Evolutionary conservation across 2,113 vertebrate species (phyloP).

Genomic region (Reinhardtius hippoglossoides): DNA sequence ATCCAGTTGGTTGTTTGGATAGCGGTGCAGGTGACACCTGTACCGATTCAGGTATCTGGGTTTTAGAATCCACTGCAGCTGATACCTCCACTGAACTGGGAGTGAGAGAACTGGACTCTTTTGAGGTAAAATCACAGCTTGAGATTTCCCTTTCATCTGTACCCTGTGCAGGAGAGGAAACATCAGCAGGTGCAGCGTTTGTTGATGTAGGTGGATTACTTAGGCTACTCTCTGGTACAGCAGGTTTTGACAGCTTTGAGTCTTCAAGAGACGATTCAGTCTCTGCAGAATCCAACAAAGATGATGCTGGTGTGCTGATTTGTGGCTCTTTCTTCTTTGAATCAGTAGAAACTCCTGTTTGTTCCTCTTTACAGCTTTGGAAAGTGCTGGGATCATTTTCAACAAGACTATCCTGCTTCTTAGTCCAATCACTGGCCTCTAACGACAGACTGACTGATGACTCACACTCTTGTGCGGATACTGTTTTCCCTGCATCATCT

Average conservation of each 20-base stretch:
- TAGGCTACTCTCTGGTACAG: constrained; percentile 9
- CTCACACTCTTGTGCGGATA: constrained; percentile 10
- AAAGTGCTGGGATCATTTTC: constrained; percentile 1
- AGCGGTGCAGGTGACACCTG: not conserved
- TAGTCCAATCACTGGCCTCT: too few species aligned
- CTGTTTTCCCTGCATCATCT: constrained; percentile 19
- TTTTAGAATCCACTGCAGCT: constrained; percentile 4
- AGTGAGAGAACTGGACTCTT: constrained; percentile 11
- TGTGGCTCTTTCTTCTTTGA: constrained; percentile 72
- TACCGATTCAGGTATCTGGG: constrained; percentile 17
- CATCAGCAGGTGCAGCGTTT: constrained; percentile 4
- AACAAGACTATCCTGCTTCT: too few species aligned
- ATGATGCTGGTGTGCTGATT: constrained; percentile 44
- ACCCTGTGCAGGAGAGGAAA: constrained; percentile 13
- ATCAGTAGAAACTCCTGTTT: constrained; percentile 64
- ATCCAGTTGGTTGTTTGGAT: constrained; percentile 10
- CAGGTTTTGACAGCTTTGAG: constrained; percentile 16
- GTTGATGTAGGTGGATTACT: constrained; percentile 13
- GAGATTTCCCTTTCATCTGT: constrained; percentile 26
- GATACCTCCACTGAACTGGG: constrained; percentile 5
- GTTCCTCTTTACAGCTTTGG: constrained; percentile 21
- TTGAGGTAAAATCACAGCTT: constrained; percentile 29
- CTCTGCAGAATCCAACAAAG: constrained; percentile 55
- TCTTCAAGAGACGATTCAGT: constrained; percentile 44
- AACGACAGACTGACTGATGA: not conserved